Conservation (phyloP, 2,888 invertebrate species). For the Eustalomyia histrio region DNA sequence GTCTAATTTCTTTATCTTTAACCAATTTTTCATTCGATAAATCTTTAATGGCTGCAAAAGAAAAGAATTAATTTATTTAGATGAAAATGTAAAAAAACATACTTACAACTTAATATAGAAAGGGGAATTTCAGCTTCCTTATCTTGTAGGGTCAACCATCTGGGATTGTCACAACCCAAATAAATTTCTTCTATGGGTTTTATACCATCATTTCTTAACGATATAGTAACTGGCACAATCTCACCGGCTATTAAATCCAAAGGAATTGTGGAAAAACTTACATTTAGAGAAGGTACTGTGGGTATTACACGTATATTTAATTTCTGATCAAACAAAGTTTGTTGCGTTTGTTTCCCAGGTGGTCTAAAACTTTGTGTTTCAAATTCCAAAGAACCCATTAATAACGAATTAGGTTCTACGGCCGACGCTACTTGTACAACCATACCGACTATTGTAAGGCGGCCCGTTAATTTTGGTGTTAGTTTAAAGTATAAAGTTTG, state of each 20-base stretch:
- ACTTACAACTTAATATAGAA: conserved; percentile 76
- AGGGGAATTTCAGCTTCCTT: conserved; percentile 75
- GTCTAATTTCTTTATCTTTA: conserved; percentile 78
- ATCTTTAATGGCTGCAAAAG: conserved; percentile 73
- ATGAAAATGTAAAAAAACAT: neutral
- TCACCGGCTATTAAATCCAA: conserved; percentile 86
- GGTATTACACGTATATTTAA: conserved; percentile 88
- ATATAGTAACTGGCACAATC: conserved; percentile 83
- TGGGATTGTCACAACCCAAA: conserved; percentile 80
- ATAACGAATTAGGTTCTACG: conserved; percentile 73
- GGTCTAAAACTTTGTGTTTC: conserved; percentile 75
- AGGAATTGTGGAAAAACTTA: conserved; percentile 84
- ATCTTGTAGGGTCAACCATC: conserved; percentile 76
- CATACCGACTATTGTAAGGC: conserved; percentile 87
- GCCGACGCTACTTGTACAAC: conserved; percentile 79
- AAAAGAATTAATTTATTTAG: neutral
- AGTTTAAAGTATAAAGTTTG: conserved; percentile 85
- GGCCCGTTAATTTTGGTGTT: conserved; percentile 87
- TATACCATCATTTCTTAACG: conserved; percentile 84
- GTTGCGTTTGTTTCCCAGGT: conserved; percentile 70
- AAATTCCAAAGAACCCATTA: conserved; percentile 77
- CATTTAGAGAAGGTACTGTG: conserved; percentile 90
- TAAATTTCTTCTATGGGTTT: conserved; percentile 82
- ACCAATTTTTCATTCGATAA: conserved; percentile 78
- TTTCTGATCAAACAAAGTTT: conserved; percentile 82